A percentile compares a stretch with the other conserved stretches of the same genome.
phyloP scores from a whole-genome alignment of 2,888 invertebrate species.

The Latheticus oryzae region DNA sequence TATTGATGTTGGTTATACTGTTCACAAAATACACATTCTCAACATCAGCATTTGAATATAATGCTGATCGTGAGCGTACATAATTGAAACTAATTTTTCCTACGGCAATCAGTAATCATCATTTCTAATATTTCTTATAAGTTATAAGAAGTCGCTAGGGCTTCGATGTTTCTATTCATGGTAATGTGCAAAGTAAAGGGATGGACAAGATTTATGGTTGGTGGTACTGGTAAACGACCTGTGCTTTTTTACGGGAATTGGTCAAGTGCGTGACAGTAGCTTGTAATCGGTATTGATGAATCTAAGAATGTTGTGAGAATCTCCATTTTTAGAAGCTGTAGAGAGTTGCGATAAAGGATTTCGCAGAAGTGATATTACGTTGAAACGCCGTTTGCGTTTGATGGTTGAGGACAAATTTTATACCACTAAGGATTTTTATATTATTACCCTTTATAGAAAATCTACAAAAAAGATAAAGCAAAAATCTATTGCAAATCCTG shows the following conservation, averaged over 20 bases:
- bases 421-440: no score
- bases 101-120: constrained; percentile 1
- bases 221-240: background rate
- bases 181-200: constrained; percentile 1
- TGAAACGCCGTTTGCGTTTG: no score
- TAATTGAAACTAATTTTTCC: constrained; percentile 32
- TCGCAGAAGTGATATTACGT: no score
- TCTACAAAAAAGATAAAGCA: no score
- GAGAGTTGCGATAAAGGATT: no score
- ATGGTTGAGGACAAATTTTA: no score
- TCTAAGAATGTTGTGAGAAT: constrained; percentile 31
- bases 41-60: constrained; percentile 25
- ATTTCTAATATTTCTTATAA: no score
- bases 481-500: no score
- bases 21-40: background rate
- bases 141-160: no score
- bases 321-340: constrained; percentile 45
- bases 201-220: no score
- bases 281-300: constrained; percentile 43
- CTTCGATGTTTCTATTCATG: background rate
- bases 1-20: background rate
- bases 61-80: constrained; percentile 26
- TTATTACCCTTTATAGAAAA: no score
- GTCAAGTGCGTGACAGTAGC: constrained; percentile 40
- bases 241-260: background rate